Conservation (phyloP, 1,140 invertebrate genomes). For the Scaptodrosophila lebanonensis region DNA sequence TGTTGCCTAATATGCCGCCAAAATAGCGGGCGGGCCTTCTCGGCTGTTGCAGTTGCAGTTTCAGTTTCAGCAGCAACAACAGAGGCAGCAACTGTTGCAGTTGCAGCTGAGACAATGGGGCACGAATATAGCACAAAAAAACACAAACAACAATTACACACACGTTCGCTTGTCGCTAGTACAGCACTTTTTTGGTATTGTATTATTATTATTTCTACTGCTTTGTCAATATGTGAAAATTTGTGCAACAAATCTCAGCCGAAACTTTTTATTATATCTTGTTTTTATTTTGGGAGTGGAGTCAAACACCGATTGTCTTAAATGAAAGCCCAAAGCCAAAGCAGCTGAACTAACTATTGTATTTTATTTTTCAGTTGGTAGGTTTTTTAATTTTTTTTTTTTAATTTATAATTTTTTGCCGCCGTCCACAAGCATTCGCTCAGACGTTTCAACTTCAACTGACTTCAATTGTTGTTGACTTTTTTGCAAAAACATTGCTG, state of each 20-base stretch:
- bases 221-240: background rate
- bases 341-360: no score
- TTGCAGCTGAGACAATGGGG: slow-evolving; percentile 45
- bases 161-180: slow-evolving; percentile 9
- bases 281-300: no score
- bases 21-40: slow-evolving; percentile 67
- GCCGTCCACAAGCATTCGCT: slow-evolving; percentile 50
- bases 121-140: slow-evolving; percentile 43
- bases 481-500: slow-evolving; percentile 35
- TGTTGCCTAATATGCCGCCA: slow-evolving; percentile 56
- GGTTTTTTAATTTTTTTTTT: background rate
- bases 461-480: slow-evolving; percentile 62
- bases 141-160: slow-evolving; percentile 6
- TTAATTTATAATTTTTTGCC: slow-evolving; percentile 1
- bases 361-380: slow-evolving; percentile 9
- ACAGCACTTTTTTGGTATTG: slow-evolving; percentile 24
- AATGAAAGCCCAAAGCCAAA: no score
- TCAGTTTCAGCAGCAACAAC: slow-evolving; percentile 19
- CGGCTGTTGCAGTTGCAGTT: slow-evolving; percentile 37
- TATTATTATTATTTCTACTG: slow-evolving; percentile 44
- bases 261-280: no score
- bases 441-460: slow-evolving; percentile 57
- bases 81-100: slow-evolving; percentile 13
- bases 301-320: no score
- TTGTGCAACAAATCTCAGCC: background rate